Base-by-base conservation (phyloP, 2,797 vertebrate genomes). In the Characodon lateralis region DNA sequence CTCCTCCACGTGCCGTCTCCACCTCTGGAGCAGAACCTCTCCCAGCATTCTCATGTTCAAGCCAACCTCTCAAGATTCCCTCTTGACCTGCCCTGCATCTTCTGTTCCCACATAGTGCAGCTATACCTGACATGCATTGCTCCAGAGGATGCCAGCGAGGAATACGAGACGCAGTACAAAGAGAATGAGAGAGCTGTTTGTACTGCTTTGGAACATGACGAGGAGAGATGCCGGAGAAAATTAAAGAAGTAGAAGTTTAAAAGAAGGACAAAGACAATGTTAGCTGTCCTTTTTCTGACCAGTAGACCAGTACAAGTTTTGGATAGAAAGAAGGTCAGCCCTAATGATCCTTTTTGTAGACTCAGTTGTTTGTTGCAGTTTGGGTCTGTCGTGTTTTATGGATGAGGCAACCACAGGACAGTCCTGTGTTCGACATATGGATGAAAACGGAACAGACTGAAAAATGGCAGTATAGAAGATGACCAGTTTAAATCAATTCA, bases 121-220 rank as follows among this genome's bases (percentile, higher is more conserved):
- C 79, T 83, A 26, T 46, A 82, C 73, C 77, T 77, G 77, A 41
- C 14, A 2, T 24, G 46, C 66, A 71, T 69, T 39, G 39, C 77
- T 79, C 74, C 63, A 0, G 69, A 84, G 48, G 18, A 75, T 66
- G 59, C 63, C 84, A 80, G 75, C 84, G 41, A 84, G 72, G 66
- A 82, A 61, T 50, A 66, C 20, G 7, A 85, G 61, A 78, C 79
- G 66, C 39, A 1, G 79, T 71, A 83, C 84, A 88, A 88, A 89
- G 85, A 80, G 84, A 89, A 91, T 85, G 51, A 87, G 76, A 83
- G 80, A 83, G 77, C 69, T 83, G 76, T 85, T 83, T 84, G 69
- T 78, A 73, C 73, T 69, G 71, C 46, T 87, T 73, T 74, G 58
- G 41, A 82, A 22, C 43, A 61, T 82, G 87, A 77, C 2, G 41